phyloP scores from a whole-genome alignment of 1,140 invertebrate species.

The Gerris buenoi region DNA sequence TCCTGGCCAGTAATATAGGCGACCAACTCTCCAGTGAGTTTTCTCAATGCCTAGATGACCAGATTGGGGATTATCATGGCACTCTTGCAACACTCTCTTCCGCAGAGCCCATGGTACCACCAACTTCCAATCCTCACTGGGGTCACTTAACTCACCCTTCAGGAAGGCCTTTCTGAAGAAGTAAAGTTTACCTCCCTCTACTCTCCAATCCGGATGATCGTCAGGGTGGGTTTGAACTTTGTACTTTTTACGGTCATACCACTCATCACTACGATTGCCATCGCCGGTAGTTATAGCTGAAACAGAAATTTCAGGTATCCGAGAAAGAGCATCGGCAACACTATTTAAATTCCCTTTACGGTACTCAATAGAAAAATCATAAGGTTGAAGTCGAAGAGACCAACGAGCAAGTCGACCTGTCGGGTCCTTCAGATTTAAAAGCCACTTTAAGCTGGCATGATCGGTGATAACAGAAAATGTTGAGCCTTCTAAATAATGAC shows the following conservation, averaged over 20 bases:
- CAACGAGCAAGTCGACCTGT: constrained; percentile 13
- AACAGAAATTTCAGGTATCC: not conserved
- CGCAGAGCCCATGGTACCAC: not conserved
- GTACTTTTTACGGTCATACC: not conserved
- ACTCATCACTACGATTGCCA: not conserved
- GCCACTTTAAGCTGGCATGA: constrained; percentile 28
- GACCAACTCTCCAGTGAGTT: not conserved
- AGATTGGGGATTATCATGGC: constrained; percentile 4
- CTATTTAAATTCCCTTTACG: constrained; percentile 26
- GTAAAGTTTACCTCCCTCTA: not conserved
- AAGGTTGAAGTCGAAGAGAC: constrained; percentile 24
- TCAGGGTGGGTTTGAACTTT: not conserved
- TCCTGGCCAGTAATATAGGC: constrained; percentile 2
- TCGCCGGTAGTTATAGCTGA: not conserved
- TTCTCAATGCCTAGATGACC: constrained; percentile 1
- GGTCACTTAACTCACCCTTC: not conserved
- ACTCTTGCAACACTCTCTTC: not conserved
- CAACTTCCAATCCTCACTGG: not conserved
- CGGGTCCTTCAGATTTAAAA: constrained; percentile 23
- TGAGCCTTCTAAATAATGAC: constrained; percentile 27
- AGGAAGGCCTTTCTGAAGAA: not conserved
- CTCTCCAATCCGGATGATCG: constrained; percentile 4
- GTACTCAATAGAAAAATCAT: constrained; percentile 28
- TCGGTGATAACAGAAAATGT: constrained; percentile 30
- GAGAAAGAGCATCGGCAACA: constrained; percentile 27